Evolutionary conservation across 2,113 vertebrate species (phyloP), one percentile per base, ranked within the genome.

Genomic region (Camelus dromedarius): DNA sequence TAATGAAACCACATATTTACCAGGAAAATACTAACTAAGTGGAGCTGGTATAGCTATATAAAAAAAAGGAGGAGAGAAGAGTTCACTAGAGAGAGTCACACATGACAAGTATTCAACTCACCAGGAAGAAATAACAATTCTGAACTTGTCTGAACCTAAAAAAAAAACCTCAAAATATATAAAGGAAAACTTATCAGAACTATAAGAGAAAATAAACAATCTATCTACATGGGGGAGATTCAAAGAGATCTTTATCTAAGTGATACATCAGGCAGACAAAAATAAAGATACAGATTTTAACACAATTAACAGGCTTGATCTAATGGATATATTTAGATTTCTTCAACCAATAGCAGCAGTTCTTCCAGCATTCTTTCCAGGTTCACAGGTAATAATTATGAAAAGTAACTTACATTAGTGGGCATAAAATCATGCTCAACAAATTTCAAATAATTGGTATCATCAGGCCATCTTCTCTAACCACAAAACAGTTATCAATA

Each of bases 401-500:
- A 66, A 80, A 92, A 64, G 42, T 70, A 16, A 58, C 58, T 76
- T 58, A 73, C 6, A 62, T 52, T 52, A 60, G 28, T n/a, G 22
- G 62, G 18, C 60, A 77, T 84, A 83, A 88, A 93, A 46, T n/a
- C 32, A 89, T 69, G 15, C 12, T 88, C 66, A 83, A 89, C 28
- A 60, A 76, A 69, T 93, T 89, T 83, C 58, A 93, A 92, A 58
- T 76, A 82, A 58, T 9, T 88, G 19, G 38, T 60, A 92, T 69
- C 38, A 83, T 72, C 19, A 66, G 46, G 28, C n/a, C 6, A 89
- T 42, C 6, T 75, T 88, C 58, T 67, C 42, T 64, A 67, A 91
- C 30, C 54, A 70, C 22, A 80, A 72, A 91, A 64, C 42, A 62
- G 60, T 89, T 56, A 76, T 82, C 32, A 82, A 46, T 62, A 19